Evolutionary conservation across 2,888 invertebrate species (phyloP).

Genomic region (Lepidochrysops patricia): DNA sequence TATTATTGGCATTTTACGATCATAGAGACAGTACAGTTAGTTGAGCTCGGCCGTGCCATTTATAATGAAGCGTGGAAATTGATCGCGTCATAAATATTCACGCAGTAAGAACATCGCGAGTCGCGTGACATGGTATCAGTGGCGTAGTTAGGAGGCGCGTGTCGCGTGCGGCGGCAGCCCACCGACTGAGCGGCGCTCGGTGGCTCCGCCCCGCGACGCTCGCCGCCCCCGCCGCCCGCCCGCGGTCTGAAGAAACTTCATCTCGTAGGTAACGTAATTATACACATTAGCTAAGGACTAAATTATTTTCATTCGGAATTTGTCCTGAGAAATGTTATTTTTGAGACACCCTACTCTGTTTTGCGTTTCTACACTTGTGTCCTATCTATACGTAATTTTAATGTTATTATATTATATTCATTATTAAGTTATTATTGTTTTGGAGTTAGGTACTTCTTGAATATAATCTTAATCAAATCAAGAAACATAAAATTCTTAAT

Average conservation of each 20-base stretch:
- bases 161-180: slow-evolving; percentile 61
- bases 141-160: slow-evolving; percentile 39
- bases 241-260: slow-evolving; percentile 67
- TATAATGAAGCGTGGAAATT: slow-evolving; percentile 53
- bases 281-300: slow-evolving; percentile 56
- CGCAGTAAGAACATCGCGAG: slow-evolving; percentile 61
- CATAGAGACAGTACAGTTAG: slow-evolving; percentile 41
- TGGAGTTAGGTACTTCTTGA: no score
- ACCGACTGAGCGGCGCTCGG: slow-evolving; percentile 61
- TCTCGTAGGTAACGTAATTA: slow-evolving; percentile 44
- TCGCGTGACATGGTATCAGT: slow-evolving; percentile 54
- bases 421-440: no score
- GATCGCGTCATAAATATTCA: slow-evolving; percentile 69
- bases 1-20: slow-evolving; percentile 70
- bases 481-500: no score
- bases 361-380: background rate
- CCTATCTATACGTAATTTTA: no score
- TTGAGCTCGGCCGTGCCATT: slow-evolving; percentile 62
- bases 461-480: no score
- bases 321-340: background rate
- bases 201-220: slow-evolving; percentile 61
- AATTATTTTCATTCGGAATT: slow-evolving; percentile 33
- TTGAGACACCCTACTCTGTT: background rate
- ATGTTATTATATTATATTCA: no score
- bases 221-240: slow-evolving; percentile 49